Conservation (phyloP, 2,113 vertebrate species). For the Gallinago paraguaiae region DNA sequence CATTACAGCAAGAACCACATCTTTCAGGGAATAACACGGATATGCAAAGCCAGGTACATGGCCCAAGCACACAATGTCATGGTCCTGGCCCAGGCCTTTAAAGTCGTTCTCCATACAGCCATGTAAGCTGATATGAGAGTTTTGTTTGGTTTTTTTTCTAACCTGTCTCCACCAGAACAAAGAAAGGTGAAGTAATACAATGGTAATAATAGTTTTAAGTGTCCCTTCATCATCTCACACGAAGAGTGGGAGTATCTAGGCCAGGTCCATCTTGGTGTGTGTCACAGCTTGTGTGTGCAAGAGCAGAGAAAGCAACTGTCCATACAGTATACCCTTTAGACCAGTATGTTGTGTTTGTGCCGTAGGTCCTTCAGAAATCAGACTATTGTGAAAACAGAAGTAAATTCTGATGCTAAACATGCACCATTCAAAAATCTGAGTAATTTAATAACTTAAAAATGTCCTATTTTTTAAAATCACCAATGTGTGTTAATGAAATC, state of each 20-base stretch:
- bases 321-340: rapidly evolving
- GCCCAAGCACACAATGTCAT: no score
- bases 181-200: not conserved
- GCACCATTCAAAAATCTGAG: not conserved
- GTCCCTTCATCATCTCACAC: not conserved
- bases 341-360: not conserved
- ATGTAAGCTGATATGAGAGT: not conserved
- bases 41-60: not conserved
- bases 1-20: not conserved
- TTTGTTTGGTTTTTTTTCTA: rapidly evolving
- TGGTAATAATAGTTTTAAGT: not conserved
- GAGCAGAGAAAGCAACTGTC: not conserved
- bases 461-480: not conserved
- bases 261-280: not conserved
- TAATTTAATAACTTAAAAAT: not conserved
- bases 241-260: not conserved
- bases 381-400: not conserved
- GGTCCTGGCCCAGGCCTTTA: not conserved
- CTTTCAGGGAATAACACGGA: not conserved
- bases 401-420: not conserved
- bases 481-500: not conserved
- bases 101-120: not conserved
- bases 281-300: not conserved
- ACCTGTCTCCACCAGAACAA: not conserved
- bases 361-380: not conserved